These are phyloP conservation scores for Chymomyza caudatula DNA, from an alignment of 2,888 invertebrate species.

Conservation along the genomic window DNA sequence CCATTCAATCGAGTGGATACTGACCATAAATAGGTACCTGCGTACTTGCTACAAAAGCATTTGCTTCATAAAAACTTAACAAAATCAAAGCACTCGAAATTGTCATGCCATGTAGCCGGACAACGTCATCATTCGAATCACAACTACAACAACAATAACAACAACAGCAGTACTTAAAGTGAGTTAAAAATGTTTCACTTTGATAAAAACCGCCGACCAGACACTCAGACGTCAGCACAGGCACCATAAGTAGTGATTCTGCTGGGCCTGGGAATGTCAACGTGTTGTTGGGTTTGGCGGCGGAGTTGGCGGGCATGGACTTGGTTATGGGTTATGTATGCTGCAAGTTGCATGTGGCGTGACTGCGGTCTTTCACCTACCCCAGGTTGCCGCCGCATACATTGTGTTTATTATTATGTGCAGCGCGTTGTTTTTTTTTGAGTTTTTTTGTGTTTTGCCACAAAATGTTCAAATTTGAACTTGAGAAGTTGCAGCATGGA, in stretches of 20 bases:
- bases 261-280: conserved; percentile 9
- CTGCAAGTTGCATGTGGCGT: conserved; percentile 5
- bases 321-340: not conserved
- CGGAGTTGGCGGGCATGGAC: not conserved
- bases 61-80: not conserved
- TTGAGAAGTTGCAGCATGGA: conserved; percentile 10
- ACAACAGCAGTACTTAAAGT: not conserved
- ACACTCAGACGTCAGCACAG: conserved; percentile 21
- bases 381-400: not conserved
- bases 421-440: not conserved
- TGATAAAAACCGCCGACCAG: conserved; percentile 51
- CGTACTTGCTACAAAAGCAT: not conserved
- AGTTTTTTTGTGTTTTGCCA: not conserved
- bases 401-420: conserved; percentile 1
- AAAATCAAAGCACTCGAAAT: not conserved
- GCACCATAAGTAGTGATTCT: not conserved
- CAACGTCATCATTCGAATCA: conserved; percentile 8
- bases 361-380: conserved; percentile 50
- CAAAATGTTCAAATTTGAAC: conserved; percentile 10
- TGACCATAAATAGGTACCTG: not conserved
- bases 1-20: not conserved
- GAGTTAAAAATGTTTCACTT: conserved; percentile 33
- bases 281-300: not conserved
- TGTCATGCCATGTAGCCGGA: not conserved
- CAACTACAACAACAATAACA: conserved; percentile 13